Evolutionary conservation across 2,888 invertebrate species (phyloP), one percentile per base, ranked within the genome.

Genomic region (Cheilosia vulpina): DNA sequence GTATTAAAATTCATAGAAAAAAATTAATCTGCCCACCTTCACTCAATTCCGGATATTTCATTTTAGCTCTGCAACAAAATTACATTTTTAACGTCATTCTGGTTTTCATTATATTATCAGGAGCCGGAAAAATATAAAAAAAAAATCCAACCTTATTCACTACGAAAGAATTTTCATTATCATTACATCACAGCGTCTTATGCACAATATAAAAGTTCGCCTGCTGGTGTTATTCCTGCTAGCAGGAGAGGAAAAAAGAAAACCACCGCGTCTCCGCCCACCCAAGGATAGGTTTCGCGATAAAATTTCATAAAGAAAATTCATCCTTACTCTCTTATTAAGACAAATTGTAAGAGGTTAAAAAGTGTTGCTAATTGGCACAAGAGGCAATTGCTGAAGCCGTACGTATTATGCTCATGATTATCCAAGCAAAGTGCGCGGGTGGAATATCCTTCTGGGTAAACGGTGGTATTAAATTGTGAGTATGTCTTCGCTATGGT

Each of bases 361-460:
- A 81, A 85, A 76, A 85, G 76, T 85, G 81, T 85, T 85, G 45
- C 85, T 85, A 85, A 85, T 85, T 85, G 85, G 81, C 38, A 55
- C 85, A 85, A 85, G 85, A 53, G 19, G 71, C 85, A 81, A 76
- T 62, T 76, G 76, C 69, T 84, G 79, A 84, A 75, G 66, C 43
- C 73, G 69, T 75, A 84, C 69, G 69, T 75, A 84, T 80, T 80
- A 60, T 65, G 53, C 50, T 63, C 58, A 52, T 72, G 77, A 77
- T 82, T 72, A 81, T 27, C 58, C 77, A 53, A 38, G 31, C 38
- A 2, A 17, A 52, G 17, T 19, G 27, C 1, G 41, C 19, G 21
- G 47, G 43, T 19, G 27, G 53, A 31, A 69, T 47, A 58, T 31
- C 24, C 17, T 27, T 58, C 34, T 13, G 11, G 17, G 43, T 5